A percentile compares a stretch with the other conserved stretches of the same genome.
Conservation (phyloP, 2,113 vertebrate genomes). For the Seriola rivoliana region DNA sequence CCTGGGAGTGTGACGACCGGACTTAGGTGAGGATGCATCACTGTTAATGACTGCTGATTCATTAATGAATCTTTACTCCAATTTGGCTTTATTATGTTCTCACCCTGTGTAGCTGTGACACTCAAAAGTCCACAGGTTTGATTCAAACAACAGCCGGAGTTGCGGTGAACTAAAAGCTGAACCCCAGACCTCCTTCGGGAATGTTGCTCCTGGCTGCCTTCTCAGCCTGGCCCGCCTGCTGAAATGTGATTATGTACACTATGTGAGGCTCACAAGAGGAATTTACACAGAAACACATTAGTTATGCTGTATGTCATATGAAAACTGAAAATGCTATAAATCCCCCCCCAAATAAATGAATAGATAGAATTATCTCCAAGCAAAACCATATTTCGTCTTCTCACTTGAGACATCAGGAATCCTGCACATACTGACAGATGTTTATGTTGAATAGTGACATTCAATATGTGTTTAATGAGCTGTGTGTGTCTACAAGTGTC, state of each 20-base stretch:
- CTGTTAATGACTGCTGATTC: constrained; percentile 31
- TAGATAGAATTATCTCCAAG: constrained; percentile 42
- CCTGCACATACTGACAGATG: background rate
- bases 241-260: constrained; percentile 64
- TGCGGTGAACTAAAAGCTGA: constrained; percentile 29
- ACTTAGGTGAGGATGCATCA: constrained; percentile 17
- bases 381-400: constrained; percentile 25
- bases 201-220: constrained; percentile 49
- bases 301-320: constrained; percentile 47
- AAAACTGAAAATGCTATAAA: constrained; percentile 40
- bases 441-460: constrained; percentile 27
- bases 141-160: constrained; percentile 18
- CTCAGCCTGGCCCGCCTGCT: constrained; percentile 22
- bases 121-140: constrained; percentile 8
- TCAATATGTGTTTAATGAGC: background rate
- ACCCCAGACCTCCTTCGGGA: constrained; percentile 48
- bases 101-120: background rate
- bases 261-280: constrained; percentile 41
- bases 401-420: constrained; percentile 8
- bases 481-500: constrained; percentile 7
- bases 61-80: constrained; percentile 25
- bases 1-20: constrained; percentile 21
- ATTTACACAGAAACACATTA: constrained; percentile 58
- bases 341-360: constrained; percentile 46
- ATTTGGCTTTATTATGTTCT: background rate